phyloP scores from a whole-genome alignment of 2,797 vertebrate species.

The Periparus ater region DNA sequence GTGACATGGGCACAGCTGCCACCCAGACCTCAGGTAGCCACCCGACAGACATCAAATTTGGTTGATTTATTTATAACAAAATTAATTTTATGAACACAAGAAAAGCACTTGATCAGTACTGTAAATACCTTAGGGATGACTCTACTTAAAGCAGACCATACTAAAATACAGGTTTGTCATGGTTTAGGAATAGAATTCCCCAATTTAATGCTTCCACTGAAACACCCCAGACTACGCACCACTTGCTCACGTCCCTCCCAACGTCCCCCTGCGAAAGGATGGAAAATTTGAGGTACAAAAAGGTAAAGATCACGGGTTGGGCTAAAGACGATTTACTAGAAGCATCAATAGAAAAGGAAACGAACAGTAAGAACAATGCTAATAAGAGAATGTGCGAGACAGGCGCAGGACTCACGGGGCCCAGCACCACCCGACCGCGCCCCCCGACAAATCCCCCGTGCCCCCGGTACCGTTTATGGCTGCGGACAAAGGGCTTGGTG shows the following conservation, averaged over 20 bases:
- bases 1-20: neutral
- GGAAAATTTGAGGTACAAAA: neutral
- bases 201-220: neutral
- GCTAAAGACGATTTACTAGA: neutral
- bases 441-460: neutral
- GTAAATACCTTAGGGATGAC: neutral
- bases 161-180: neutral
- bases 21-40: neutral
- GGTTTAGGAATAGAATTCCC: neutral
- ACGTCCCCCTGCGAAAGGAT: fast-evolving
- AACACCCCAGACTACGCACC: neutral
- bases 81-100: neutral
- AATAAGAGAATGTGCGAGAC: no score
- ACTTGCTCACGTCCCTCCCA: fast-evolving
- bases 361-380: neutral
- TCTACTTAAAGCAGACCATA: neutral
- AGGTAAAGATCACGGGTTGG: neutral
- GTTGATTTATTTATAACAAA: no score
- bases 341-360: neutral
- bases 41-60: neutral
- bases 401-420: no score
- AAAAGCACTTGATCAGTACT: neutral
- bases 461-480: fast-evolving
- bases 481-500: neutral
- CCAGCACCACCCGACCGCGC: neutral